phyloP scores from a whole-genome alignment of 2,888 invertebrate species.

The Ceramica pisi region DNA sequence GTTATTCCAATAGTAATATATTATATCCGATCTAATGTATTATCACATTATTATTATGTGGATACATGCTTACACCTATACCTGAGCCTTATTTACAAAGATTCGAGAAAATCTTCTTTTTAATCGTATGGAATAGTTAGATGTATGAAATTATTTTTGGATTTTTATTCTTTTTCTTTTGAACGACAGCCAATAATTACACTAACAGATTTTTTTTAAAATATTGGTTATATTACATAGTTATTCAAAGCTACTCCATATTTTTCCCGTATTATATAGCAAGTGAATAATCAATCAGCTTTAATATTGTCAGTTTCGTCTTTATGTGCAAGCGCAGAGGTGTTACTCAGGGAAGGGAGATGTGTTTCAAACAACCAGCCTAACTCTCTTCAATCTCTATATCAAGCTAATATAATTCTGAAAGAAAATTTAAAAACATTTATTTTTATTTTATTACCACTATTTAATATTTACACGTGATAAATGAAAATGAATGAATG shows the following conservation, averaged over 20 bases:
- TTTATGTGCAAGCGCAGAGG: not conserved
- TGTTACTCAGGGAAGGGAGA: constrained; percentile 43
- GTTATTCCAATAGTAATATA: constrained; percentile 17
- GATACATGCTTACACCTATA: constrained; percentile 45
- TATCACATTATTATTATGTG: constrained; percentile 64
- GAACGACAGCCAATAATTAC: constrained; percentile 11
- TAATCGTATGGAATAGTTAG: not conserved
- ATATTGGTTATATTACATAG: not conserved
- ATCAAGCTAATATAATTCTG: not conserved
- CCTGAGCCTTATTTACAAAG: constrained; percentile 9
- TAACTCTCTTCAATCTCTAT: constrained; percentile 11
- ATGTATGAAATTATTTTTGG: constrained; percentile 31
- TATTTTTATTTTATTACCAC: constrained; percentile 10
- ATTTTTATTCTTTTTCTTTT: constrained; percentile 9
- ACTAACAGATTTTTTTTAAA: constrained; percentile 5
- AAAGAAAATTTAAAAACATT: constrained; percentile 12
- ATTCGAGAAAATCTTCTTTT: not conserved
- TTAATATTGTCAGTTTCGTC: not conserved
- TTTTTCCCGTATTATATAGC: constrained; percentile 20
- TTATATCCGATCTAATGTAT: constrained; percentile 39
- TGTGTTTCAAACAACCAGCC: constrained; percentile 41
- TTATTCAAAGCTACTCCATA: constrained; percentile 17
- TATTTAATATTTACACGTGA: constrained; percentile 45
- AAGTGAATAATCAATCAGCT: not conserved
- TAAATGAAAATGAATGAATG: constrained; percentile 13